Evolutionary conservation across 2,113 vertebrate genomes (phyloP), one percentile per base, ranked within the genome.

Genomic region (Chitala chitala): DNA sequence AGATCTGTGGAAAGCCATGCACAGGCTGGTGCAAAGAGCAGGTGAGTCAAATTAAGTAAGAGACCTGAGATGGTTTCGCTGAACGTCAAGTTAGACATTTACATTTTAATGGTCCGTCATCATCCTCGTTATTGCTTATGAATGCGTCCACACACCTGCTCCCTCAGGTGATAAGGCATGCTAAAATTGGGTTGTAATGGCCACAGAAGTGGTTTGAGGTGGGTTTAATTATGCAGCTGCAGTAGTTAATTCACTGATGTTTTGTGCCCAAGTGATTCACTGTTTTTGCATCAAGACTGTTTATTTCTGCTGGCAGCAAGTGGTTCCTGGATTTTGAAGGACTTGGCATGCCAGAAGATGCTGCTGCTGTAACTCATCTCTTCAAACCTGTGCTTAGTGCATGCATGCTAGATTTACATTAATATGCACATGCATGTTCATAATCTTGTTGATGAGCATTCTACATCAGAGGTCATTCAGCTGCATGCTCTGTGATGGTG

Each of bases 131-230:
- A 71, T 58, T 51, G 46, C 61, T 24, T 48, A 56, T 50, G 54
- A 33, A 76, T 69, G 53, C 10, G 8, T 53, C 46, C 51, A 5
- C 13, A 40, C 20, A 55, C 42, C 55, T 33, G 51, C 59, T 58
- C n/a, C 65, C 73, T 73, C 33, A 75, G 68, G 58, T 78, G 70
- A 75, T 31, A 26, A 77, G 59, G 64, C 33, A 33, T 55, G 10
- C 40, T 24, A 36, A 66, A 80, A 77, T 79, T 80, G 76, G 58
- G 69, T 77, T 31, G 75, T 73, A 79, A 71, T 80, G 77, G 80
- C 33, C 74, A 68, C 63, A 78, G 53, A 76, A 53, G 53, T 73
- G 46, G 46, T 73, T 79, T 80, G 77, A 72, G 76, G 74, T 71
- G 69, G 70, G 15, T 71, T 80, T 82, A 46, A 73, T 73, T 72